phyloP scores from a whole-genome alignment of 1,140 invertebrate species.

The Achatina immaculata region DNA sequence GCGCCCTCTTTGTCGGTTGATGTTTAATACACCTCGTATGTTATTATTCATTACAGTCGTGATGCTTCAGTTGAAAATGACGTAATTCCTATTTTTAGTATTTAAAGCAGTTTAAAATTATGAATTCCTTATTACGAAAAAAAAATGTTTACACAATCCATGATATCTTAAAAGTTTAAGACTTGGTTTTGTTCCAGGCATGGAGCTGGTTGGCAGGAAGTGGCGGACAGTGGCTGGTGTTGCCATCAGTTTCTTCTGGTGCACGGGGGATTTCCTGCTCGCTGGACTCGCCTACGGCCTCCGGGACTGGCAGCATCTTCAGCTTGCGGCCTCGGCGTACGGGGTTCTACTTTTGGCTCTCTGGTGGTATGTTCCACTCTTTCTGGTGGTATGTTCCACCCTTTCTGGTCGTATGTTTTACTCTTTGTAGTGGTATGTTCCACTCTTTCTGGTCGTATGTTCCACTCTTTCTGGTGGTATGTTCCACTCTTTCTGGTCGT shows the following conservation, averaged over 20 bases:
- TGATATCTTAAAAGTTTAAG: too few species aligned
- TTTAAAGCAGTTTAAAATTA: too few species aligned
- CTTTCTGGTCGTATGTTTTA: neutral
- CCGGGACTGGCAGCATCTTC: conserved; percentile 80
- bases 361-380: conserved; percentile 53
- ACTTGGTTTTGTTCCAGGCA: conserved; percentile 50
- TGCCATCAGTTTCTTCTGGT: conserved; percentile 79
- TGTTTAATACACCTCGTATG: too few species aligned
- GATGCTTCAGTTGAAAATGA: too few species aligned
- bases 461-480: neutral
- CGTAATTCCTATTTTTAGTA: too few species aligned
- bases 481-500: neutral
- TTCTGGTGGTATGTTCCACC: neutral
- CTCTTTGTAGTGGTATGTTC: neutral
- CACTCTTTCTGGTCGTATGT: neutral
- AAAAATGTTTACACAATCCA: too few species aligned
- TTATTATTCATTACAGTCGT: too few species aligned
- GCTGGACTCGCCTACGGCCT: conserved; percentile 78
- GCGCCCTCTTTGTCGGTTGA: too few species aligned
- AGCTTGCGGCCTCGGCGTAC: conserved; percentile 81
- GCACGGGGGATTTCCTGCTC: conserved; percentile 78
- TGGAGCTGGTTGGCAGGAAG: conserved; percentile 61
- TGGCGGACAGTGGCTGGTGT: conserved; percentile 80
- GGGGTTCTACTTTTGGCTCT: conserved; percentile 79
- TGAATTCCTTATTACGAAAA: too few species aligned